Conservation (phyloP, 2,113 vertebrate species). For the Bolborhynchus lineola region DNA sequence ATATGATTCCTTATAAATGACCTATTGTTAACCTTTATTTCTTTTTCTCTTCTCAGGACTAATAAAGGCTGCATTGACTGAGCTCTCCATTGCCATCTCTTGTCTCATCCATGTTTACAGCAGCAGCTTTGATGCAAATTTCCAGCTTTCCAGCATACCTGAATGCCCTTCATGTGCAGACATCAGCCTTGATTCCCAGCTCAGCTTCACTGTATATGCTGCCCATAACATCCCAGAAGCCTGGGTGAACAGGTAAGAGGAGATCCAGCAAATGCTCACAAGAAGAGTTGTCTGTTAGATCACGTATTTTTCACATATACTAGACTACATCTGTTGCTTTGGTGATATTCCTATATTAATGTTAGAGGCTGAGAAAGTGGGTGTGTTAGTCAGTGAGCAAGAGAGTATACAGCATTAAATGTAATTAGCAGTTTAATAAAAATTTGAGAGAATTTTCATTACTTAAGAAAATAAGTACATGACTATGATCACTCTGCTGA, state of each 20-base stretch:
- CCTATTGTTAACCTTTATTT: constrained; percentile 27
- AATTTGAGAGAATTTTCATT: neutral
- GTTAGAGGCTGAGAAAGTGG: neutral
- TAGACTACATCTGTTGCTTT: neutral
- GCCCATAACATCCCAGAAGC: constrained; percentile 71
- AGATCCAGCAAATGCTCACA: neutral
- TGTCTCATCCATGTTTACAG: constrained; percentile 56
- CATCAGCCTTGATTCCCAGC: constrained; percentile 2
- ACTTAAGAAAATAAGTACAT: neutral
- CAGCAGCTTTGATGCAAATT: constrained; percentile 66
- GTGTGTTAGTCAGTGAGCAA: neutral
- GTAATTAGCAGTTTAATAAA: constrained; percentile 9
- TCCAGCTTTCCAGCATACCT: constrained; percentile 29
- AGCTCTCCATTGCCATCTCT: constrained; percentile 55
- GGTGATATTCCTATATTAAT: neutral
- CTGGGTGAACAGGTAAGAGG: constrained; percentile 66
- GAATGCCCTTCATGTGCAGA: neutral
- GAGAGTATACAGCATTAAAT: neutral
- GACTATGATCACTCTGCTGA: neutral
- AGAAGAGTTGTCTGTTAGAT: neutral
- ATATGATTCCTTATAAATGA: neutral
- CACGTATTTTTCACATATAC: neutral
- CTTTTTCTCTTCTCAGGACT: neutral
- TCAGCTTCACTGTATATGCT: constrained; percentile 71
- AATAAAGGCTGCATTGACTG: constrained; percentile 22